Conservation (phyloP, 1,140 invertebrate genomes). For the Drosophila pachea region DNA sequence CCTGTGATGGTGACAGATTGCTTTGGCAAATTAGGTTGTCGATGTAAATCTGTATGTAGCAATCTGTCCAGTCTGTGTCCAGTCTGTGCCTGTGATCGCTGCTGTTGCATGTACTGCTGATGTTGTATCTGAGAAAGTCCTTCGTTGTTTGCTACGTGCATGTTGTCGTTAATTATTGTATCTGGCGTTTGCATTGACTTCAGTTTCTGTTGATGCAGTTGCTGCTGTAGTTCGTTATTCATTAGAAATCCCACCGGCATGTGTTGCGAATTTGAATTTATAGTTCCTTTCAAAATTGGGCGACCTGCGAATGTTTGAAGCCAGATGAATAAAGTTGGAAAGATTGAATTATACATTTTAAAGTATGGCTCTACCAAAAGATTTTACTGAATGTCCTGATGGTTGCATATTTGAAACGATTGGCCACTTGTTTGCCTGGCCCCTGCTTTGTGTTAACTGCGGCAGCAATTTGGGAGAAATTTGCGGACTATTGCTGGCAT, state of each 20-base stretch:
- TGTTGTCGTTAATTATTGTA: conserved; percentile 67
- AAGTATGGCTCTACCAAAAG: conserved; percentile 41
- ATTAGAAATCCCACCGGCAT: conserved; percentile 33
- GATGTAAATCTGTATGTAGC: conserved; percentile 47
- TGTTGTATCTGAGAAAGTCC: conserved; percentile 52
- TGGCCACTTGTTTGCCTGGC: conserved; percentile 53
- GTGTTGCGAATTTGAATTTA: conserved; percentile 41
- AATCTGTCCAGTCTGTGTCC: conserved; percentile 35
- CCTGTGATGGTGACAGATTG: conserved; percentile 20
- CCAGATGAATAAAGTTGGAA: background rate
- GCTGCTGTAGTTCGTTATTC: conserved; percentile 60
- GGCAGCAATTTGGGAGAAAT: conserved; percentile 44
- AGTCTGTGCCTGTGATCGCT: conserved; percentile 26
- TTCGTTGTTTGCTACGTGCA: conserved; percentile 34
- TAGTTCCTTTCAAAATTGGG: conserved; percentile 72
- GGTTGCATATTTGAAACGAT: conserved; percentile 57
- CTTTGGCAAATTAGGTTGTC: conserved; percentile 36
- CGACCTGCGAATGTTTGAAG: conserved; percentile 49
- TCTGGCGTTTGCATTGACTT: conserved; percentile 74
- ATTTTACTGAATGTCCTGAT: conserved; percentile 36
- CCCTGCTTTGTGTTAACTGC: conserved; percentile 40
- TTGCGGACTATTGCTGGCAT: conserved; percentile 35
- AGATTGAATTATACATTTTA: background rate
- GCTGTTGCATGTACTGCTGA: conserved; percentile 48
- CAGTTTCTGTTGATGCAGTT: conserved; percentile 51